Evolutionary conservation across 2,113 vertebrate genomes (phyloP).

Genomic region (Eonycteris spelaea): DNA sequence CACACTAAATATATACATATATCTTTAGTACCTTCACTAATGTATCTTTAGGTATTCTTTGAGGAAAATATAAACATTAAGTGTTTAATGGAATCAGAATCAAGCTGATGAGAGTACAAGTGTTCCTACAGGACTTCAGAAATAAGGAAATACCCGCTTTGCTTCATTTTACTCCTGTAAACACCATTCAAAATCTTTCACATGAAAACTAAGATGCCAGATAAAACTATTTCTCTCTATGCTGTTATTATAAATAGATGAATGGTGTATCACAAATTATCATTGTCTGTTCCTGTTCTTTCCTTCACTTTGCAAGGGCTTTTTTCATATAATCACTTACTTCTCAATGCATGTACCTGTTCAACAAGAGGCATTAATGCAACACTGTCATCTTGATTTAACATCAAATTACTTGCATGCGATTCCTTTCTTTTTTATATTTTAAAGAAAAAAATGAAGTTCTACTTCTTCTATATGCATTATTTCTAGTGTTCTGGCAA

Average conservation of each 20-base stretch:
- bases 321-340: neutral
- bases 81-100: neutral
- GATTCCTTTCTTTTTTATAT: conserved; percentile 12
- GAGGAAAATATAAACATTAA: neutral
- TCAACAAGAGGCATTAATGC: neutral
- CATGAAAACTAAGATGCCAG: neutral
- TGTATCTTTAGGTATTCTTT: neutral
- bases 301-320: neutral
- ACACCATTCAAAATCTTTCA: neutral
- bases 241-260: neutral
- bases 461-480: conserved; percentile 11
- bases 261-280: neutral
- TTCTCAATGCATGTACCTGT: neutral
- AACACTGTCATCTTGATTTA: conserved; percentile 34
- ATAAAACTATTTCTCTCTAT: neutral
- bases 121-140: neutral
- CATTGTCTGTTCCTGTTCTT: neutral
- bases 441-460: conserved; percentile 3
- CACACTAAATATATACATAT: neutral
- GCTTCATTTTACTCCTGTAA: neutral
- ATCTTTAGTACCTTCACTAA: neutral
- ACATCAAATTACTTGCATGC: conserved; percentile 41
- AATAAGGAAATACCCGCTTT: neutral
- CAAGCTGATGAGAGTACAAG: fast-evolving
- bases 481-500: conserved; percentile 55